phyloP scores from a whole-genome alignment of 2,888 invertebrate genomes.

The Nemapogon koenigi region DNA sequence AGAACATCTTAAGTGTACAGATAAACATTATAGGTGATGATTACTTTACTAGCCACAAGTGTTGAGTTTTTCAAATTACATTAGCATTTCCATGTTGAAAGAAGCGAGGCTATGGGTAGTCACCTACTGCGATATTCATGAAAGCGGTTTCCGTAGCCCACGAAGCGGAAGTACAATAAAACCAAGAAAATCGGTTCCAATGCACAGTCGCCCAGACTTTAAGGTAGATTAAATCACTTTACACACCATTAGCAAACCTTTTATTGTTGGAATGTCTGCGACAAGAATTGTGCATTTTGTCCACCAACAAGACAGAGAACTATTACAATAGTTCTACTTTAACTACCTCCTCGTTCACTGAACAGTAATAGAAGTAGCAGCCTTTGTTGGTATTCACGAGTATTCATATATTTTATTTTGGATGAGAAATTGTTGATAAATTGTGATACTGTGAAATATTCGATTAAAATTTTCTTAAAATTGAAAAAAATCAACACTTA shows the following conservation, averaged over 20 bases:
- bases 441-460: too few species aligned
- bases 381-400: not conserved
- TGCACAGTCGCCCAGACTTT: constrained; percentile 23
- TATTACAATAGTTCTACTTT: constrained; percentile 7
- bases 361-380: too few species aligned
- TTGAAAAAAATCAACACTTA: too few species aligned
- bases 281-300: constrained; percentile 18
- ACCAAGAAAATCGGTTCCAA: constrained; percentile 11
- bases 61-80: constrained; percentile 14
- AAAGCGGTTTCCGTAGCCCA: constrained; percentile 7
- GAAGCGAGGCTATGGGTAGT: constrained; percentile 11
- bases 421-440: too few species aligned
- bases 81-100: constrained; percentile 14
- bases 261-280: constrained; percentile 20
- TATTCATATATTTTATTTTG: too few species aligned
- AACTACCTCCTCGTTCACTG: constrained; percentile 5
- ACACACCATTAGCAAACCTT: constrained; percentile 42
- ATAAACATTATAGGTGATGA: too few species aligned
- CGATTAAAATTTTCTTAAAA: too few species aligned
- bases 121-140: constrained; percentile 13
- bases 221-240: constrained; percentile 45
- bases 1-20: too few species aligned
- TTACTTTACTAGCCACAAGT: too few species aligned
- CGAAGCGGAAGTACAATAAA: constrained; percentile 10
- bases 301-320: constrained; percentile 6